Evolutionary conservation across 2,888 invertebrate genomes (phyloP).

Genomic region (Julus scanicus): DNA sequence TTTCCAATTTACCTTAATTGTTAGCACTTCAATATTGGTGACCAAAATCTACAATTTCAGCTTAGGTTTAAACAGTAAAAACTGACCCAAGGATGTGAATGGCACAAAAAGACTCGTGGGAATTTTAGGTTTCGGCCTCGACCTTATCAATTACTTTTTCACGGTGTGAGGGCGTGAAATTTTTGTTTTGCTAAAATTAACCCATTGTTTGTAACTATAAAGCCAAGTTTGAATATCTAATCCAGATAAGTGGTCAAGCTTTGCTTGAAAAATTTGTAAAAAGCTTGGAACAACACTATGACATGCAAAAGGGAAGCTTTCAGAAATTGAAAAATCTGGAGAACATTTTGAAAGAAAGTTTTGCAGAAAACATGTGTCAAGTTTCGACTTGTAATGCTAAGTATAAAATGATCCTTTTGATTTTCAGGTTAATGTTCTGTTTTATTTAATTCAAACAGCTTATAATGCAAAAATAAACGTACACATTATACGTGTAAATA

Average conservation of each 20-base stretch:
- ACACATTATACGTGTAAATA: no score
- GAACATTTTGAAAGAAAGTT: no score
- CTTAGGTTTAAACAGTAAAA: background rate
- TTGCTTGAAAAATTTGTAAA: background rate
- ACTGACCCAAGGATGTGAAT: constrained; percentile 14
- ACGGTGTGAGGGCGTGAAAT: background rate
- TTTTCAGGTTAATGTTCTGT: no score
- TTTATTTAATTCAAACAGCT: no score
- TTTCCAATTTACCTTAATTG: constrained; percentile 39
- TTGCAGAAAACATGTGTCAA: no score
- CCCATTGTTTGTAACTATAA: background rate
- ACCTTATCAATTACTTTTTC: background rate
- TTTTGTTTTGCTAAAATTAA: background rate
- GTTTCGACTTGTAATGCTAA: no score
- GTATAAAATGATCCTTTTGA: no score
- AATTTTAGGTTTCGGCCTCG: background rate
- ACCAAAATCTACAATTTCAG: background rate
- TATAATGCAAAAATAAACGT: no score
- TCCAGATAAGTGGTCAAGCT: background rate
- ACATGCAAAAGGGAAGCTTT: no score
- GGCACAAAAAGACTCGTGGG: constrained; percentile 27
- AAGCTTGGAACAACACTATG: background rate
- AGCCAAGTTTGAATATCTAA: background rate
- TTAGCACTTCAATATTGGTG: constrained; percentile 28
- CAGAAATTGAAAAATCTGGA: no score